Percentiles rank a stretch among this genome's conserved stretches.
Conservation (phyloP, 2,888 invertebrate genomes). For the Tetragonula carbonaria region DNA sequence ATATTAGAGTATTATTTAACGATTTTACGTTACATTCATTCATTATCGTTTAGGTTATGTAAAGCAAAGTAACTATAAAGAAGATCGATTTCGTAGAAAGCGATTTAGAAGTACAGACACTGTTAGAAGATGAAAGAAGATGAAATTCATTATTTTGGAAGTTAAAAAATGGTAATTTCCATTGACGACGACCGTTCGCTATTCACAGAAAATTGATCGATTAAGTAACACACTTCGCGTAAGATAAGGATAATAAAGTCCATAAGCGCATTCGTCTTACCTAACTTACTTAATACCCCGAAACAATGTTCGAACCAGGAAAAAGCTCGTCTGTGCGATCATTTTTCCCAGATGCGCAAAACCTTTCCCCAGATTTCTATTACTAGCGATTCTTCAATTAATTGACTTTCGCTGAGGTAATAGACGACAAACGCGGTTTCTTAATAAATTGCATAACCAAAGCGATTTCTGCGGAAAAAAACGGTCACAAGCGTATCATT, state of each 20-base stretch:
- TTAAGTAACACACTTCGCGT: neutral
- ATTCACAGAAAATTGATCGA: neutral
- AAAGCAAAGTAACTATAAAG: neutral
- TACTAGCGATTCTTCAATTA: slow-evolving; percentile 14
- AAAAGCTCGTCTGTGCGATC: neutral
- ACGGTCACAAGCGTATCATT: neutral
- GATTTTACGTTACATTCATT: neutral
- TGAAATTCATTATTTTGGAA: neutral
- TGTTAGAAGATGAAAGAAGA: neutral
- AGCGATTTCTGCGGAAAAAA: slow-evolving; percentile 26
- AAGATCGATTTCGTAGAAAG: neutral
- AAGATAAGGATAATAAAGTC: neutral
- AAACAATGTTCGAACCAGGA: slow-evolving; percentile 5
- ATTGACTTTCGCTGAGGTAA: slow-evolving; percentile 30
- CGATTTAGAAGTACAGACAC: neutral
- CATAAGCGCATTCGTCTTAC: neutral
- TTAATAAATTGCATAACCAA: slow-evolving; percentile 18
- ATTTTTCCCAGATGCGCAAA: neutral
- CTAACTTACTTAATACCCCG: neutral
- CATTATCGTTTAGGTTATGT: neutral
- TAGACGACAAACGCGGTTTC: neutral
- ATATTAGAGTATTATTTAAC: neutral
- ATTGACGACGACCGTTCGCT: neutral
- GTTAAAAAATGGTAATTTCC: neutral
- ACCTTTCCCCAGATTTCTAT: slow-evolving; percentile 11